Evolutionary conservation across 2,888 invertebrate genomes (phyloP), one percentile per base, ranked within the genome.

Genomic region (Atherix ibis): DNA sequence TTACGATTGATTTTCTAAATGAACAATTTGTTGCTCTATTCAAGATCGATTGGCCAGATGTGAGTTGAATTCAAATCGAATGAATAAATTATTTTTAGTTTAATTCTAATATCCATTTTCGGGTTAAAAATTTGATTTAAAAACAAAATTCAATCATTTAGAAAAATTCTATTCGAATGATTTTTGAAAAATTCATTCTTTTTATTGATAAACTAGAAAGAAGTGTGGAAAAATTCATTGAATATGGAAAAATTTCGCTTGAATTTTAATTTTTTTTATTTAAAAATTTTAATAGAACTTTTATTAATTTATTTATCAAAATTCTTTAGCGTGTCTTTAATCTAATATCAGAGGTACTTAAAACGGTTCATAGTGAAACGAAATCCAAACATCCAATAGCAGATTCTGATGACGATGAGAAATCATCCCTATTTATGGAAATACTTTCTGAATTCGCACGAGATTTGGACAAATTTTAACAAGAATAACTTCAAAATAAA

Each of bases 11-110:
- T 29, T 62, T 65, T 2, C 52, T 81, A 8, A 76, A 76, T 43
- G 67, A 71, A 31, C 72, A 77, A 44, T 76, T 76, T 44, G 57
- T 78, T 24, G 69, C 72, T 2, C 66, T 81, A 10, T 76, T 78
- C 37, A 67, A 73, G 44, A 66, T 69, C 42, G 73, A 76, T 38
- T 80, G 78, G 77, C 55, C 70, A 1, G 63, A 67, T 57, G 73
- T 71, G 44, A 51, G 48, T 46, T 15, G 3, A 31, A 22, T 18
- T 18, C 10, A n/a, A n/a, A 22, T 22, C 6, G 22, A 22, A 8
- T 10, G 6, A 22, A 22, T 22, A 8, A 8, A 22, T 22, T 22
- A 22, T 8, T 6, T 22, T 22, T 10, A 10, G 22, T 22, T 22
- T 22, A 6, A 22, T 6, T 22, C 22, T 8, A 22, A 22, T 22